Conservation (phyloP, 2,888 invertebrate species). For the Geotrupes spiniger region DNA sequence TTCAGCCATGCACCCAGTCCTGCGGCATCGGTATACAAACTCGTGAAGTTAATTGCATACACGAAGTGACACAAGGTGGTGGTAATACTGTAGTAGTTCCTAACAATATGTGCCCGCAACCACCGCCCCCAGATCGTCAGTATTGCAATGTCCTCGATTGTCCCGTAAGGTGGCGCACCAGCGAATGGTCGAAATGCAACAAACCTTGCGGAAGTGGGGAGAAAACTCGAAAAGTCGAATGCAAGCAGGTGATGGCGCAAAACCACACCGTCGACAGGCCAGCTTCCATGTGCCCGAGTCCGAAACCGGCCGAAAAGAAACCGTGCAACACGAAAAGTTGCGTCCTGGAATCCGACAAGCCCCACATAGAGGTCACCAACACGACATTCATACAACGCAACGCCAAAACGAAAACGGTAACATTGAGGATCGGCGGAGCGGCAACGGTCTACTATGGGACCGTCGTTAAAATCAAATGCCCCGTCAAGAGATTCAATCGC, state of each 20-base stretch:
- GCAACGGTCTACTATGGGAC: constrained; percentile 90
- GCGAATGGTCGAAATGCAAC: constrained; percentile 89
- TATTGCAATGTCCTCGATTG: constrained; percentile 93
- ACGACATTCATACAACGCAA: constrained; percentile 83
- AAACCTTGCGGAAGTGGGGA: constrained; percentile 91
- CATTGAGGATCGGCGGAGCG: constrained; percentile 84
- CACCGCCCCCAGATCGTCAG: constrained; percentile 83
- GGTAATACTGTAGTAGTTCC: constrained; percentile 91
- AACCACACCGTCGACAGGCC: constrained; percentile 84
- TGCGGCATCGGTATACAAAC: constrained; percentile 94
- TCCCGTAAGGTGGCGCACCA: constrained; percentile 84
- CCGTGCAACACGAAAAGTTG: constrained; percentile 85
- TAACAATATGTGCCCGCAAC: constrained; percentile 88
- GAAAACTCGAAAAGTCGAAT: constrained; percentile 79
- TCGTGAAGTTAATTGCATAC: constrained; percentile 84
- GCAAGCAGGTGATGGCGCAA: constrained; percentile 90
- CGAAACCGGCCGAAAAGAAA: constrained; percentile 73
- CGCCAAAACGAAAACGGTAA: constrained; percentile 75
- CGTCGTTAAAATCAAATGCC: constrained; percentile 90
- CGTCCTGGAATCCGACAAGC: constrained; percentile 65
- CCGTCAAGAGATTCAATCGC: constrained; percentile 79
- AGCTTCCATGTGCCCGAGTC: constrained; percentile 70
- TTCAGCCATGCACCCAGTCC: constrained; percentile 84
- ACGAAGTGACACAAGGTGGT: constrained; percentile 80
- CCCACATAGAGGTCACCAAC: constrained; percentile 75